phyloP scores from a whole-genome alignment of 1,140 invertebrate species.

The Phymorhynchus buccinoides region DNA sequence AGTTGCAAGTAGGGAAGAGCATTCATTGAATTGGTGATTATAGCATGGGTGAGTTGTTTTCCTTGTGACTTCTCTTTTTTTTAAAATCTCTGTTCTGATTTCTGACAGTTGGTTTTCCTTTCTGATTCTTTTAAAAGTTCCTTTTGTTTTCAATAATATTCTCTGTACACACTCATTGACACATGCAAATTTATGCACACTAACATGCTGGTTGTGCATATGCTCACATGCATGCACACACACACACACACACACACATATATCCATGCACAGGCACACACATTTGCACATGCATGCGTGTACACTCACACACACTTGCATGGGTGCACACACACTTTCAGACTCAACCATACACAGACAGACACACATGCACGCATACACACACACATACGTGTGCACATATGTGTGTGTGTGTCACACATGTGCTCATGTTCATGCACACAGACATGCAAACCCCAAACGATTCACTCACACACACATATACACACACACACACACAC shows the following conservation, averaged over 20 bases:
- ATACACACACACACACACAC: neutral
- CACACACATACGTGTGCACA: neutral
- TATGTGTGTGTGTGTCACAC: too few species aligned
- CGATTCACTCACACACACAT: too few species aligned
- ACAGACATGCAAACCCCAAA: too few species aligned
- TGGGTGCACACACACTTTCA: neutral
- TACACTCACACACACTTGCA: too few species aligned
- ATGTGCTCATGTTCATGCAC: too few species aligned
- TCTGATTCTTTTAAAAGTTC: neutral
- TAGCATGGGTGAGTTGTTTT: neutral
- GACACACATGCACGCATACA: neutral
- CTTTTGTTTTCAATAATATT: neutral
- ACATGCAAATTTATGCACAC: too few species aligned
- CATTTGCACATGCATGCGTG: too few species aligned
- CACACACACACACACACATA: too few species aligned
- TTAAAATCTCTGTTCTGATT: neutral
- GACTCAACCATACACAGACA: neutral
- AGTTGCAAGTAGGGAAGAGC: neutral
- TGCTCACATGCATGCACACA: too few species aligned
- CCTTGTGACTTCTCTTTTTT: too few species aligned
- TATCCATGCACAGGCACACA: too few species aligned
- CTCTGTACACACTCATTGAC: neutral
- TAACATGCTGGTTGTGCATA: too few species aligned
- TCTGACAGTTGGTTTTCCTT: neutral
- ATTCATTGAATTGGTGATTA: neutral